phyloP scores from a whole-genome alignment of 2,888 invertebrate genomes.

The Rotaria socialis region DNA sequence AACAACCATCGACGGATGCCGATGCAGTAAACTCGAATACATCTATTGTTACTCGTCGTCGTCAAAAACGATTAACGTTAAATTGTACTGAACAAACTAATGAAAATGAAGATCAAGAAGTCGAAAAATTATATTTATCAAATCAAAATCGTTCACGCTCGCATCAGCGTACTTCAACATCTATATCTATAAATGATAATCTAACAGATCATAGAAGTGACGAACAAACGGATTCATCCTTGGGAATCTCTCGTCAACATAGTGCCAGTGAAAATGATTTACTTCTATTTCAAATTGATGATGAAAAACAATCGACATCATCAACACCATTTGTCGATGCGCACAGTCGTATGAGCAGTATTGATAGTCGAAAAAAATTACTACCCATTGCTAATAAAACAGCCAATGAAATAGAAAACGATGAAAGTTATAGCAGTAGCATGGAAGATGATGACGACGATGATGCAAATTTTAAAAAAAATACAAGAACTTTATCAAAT shows the following conservation, averaged over 20 bases:
- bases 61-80: background rate
- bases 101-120: too few relatives aligned
- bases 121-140: too few relatives aligned
- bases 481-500: background rate
- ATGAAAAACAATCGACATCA: background rate
- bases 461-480: background rate
- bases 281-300: background rate
- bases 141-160: too few relatives aligned
- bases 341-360: background rate
- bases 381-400: background rate
- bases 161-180: too few relatives aligned
- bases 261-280: slow-evolving; percentile 12
- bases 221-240: too few relatives aligned
- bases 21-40: background rate
- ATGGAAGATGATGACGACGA: background rate
- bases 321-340: slow-evolving; percentile 8
- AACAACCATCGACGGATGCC: background rate
- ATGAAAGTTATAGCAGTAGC: background rate
- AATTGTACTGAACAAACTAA: too few relatives aligned
- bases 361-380: slow-evolving; percentile 19
- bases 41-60: background rate
- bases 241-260: background rate
- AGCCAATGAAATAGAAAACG: background rate
- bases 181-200: too few relatives aligned
- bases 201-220: too few relatives aligned